Percentiles rank a stretch among this genome's conserved stretches.
phyloP scores from a whole-genome alignment of 2,797 vertebrate species.

The Anguilla marmorata region DNA sequence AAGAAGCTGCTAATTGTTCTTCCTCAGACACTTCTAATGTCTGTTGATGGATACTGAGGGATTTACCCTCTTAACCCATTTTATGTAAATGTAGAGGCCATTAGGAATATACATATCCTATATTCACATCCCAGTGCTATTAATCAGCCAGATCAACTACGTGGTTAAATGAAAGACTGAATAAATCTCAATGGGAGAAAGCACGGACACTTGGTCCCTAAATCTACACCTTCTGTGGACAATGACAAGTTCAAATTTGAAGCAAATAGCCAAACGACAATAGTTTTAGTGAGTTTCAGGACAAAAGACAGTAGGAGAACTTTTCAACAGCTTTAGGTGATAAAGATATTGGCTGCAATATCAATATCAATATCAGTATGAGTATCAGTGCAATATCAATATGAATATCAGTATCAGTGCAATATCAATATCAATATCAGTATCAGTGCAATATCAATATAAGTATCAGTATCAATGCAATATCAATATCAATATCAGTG shows the following conservation, averaged over 20 bases:
- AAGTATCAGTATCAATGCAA: not conserved
- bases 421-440: not conserved
- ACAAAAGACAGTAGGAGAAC: not conserved
- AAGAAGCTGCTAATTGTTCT: not conserved
- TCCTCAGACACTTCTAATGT: not conserved
- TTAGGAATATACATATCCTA: not conserved
- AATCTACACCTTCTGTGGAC: not conserved
- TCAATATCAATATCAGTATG: not conserved
- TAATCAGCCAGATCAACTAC: not conserved
- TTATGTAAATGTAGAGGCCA: not conserved
- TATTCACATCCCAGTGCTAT: not conserved
- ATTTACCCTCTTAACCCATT: not conserved
- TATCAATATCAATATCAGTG: not conserved
- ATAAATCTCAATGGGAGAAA: not conserved
- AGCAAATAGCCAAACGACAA: not conserved
- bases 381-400: not conserved
- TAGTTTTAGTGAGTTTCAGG: not conserved
- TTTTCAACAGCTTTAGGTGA: not conserved
- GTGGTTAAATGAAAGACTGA: not conserved
- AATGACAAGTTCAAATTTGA: not conserved
- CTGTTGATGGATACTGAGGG: not conserved
- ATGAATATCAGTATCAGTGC: not conserved
- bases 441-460: not conserved
- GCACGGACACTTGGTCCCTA: not conserved
- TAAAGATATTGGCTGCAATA: not conserved